Percentiles rank a stretch among this genome's conserved stretches.
Evolutionary conservation across 2,888 invertebrate genomes (phyloP).

Genomic region (Fissipunctia ypsillon): DNA sequence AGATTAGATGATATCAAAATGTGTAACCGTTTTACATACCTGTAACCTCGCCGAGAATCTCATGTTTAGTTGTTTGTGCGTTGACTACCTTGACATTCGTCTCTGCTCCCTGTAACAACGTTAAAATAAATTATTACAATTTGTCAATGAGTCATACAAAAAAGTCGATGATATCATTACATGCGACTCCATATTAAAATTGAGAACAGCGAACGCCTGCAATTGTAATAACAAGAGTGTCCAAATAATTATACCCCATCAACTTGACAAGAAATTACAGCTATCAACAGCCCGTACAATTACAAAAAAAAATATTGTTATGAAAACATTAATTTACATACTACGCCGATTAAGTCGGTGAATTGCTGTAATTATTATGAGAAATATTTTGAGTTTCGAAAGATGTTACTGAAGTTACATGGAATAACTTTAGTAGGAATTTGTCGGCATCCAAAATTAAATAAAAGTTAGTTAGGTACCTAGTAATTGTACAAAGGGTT

Average conservation of each 20-base stretch:
- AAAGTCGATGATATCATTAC: conserved; percentile 40
- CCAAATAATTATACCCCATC: conserved; percentile 58
- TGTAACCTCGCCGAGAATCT: conserved; percentile 80
- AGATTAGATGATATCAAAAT: conserved; percentile 63
- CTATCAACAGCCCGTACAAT: conserved; percentile 36
- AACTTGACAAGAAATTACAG: conserved; percentile 47
- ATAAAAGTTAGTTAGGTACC: conserved; percentile 3
- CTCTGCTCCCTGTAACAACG: conserved; percentile 79
- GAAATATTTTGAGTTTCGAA: conserved; percentile 62
- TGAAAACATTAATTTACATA: conserved; percentile 66
- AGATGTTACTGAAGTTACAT: conserved; percentile 38
- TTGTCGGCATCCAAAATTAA: conserved; percentile 22
- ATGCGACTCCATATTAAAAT: conserved; percentile 25
- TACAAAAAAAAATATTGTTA: conserved; percentile 53
- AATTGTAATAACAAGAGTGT: conserved; percentile 37
- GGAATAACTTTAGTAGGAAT: conserved; percentile 26
- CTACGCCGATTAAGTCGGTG: conserved; percentile 62
- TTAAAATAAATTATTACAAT: conserved; percentile 65
- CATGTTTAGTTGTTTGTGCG: conserved; percentile 76
- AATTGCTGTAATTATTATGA: conserved; percentile 69
- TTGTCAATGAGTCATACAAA: conserved; percentile 40
- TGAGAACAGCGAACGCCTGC: conserved; percentile 28
- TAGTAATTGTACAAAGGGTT: neutral
- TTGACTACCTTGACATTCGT: conserved; percentile 77
- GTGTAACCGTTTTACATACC: conserved; percentile 71